Percentiles rank a stretch among this genome's conserved stretches.
phyloP scores from a whole-genome alignment of 2,113 vertebrate genomes.

The Xenopus borealis region DNA sequence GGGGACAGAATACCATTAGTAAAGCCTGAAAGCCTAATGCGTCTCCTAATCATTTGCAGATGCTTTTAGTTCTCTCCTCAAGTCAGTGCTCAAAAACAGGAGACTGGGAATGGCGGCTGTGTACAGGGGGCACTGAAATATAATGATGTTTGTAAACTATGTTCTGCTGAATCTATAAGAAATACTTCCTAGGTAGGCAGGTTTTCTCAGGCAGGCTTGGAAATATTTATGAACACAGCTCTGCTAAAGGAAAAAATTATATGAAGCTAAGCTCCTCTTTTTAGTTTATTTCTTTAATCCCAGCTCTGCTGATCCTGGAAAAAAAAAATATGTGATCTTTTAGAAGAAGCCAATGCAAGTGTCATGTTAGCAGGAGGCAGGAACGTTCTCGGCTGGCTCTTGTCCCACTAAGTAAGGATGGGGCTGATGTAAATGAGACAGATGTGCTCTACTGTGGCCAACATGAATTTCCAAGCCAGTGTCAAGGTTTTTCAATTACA shows the following conservation, averaged over 20 bases:
- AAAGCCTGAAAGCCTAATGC: slow-evolving; percentile 20
- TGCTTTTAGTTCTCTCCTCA: slow-evolving; percentile 20
- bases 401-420: no score
- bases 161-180: slow-evolving; percentile 4
- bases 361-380: no score
- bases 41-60: slow-evolving; percentile 28
- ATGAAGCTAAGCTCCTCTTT: not conserved
- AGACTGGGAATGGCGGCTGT: not conserved
- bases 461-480: no score
- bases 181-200: not conserved
- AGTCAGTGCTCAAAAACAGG: slow-evolving; percentile 8
- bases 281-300: no score
- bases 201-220: not conserved
- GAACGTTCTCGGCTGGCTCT: no score
- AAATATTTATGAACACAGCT: not conserved
- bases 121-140: slow-evolving; percentile 3
- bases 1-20: slow-evolving; percentile 38
- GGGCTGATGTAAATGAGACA: no score
- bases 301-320: no score
- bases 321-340: no score
- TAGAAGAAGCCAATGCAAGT: no score
- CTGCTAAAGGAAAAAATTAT: not conserved
- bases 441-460: no score
- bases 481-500: no score
- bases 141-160: slow-evolving; percentile 18